Percentiles rank a stretch among this genome's conserved stretches.
Conservation (phyloP, 2,888 invertebrate genomes). For the Glaucopsyche alexis region DNA sequence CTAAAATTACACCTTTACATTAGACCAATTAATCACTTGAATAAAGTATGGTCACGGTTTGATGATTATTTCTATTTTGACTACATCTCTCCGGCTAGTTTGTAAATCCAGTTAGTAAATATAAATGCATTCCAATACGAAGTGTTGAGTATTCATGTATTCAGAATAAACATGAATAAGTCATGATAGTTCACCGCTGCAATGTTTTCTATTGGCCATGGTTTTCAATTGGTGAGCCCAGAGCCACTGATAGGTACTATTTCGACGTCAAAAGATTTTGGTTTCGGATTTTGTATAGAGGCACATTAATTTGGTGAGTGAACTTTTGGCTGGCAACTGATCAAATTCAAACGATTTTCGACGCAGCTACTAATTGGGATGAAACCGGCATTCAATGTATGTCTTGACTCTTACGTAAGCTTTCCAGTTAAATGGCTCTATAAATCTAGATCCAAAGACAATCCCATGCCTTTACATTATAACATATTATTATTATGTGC, state of each 20-base stretch:
- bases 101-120: conserved; percentile 11
- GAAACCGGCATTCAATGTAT: neutral
- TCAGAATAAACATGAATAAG: conserved; percentile 26
- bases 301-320: neutral
- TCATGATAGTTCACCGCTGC: conserved; percentile 13
- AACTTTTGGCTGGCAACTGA: neutral
- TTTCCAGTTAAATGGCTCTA: neutral
- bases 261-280: neutral
- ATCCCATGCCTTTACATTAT: no score
- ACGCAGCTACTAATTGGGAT: neutral
- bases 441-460: no score
- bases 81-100: neutral
- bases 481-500: no score
- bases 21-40: neutral
- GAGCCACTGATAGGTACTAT: neutral
- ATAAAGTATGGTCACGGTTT: neutral
- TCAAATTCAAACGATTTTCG: neutral
- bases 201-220: conserved; percentile 14
- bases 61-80: neutral
- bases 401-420: neutral
- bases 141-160: conserved; percentile 19
- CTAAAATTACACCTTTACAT: neutral
- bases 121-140: conserved; percentile 9
- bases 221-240: conserved; percentile 2
- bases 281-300: neutral